Percentiles rank a stretch among this genome's conserved stretches.
phyloP scores from a whole-genome alignment of 2,888 invertebrate genomes.

The Idaea biselata region DNA sequence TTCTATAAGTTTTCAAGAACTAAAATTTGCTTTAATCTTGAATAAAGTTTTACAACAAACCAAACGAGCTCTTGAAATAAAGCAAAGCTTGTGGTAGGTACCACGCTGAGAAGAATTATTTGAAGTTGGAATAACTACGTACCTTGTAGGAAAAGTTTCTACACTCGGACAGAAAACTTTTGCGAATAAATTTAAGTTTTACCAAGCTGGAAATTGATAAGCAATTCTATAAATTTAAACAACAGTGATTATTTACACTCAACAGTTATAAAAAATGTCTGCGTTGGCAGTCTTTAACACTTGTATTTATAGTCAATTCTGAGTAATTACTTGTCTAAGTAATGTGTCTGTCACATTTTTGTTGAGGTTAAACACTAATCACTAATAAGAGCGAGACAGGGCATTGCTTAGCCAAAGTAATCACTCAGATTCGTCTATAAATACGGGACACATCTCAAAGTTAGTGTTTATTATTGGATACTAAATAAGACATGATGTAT shows the following conservation, averaged over 20 bases:
- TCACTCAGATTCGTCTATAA: too few relatives aligned
- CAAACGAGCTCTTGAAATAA: slow-evolving; percentile 50
- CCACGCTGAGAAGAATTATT: slow-evolving; percentile 45
- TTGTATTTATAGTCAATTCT: too few relatives aligned
- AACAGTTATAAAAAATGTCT: too few relatives aligned
- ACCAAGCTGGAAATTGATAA: slow-evolving; percentile 53
- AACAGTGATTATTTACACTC: slow-evolving; percentile 29
- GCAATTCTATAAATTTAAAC: slow-evolving; percentile 40
- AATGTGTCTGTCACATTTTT: too few relatives aligned
- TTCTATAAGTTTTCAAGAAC: slow-evolving; percentile 19
- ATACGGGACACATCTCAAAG: slow-evolving; percentile 7
- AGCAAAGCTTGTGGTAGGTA: slow-evolving; percentile 42
- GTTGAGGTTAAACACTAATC: too few relatives aligned
- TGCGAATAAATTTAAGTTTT: slow-evolving; percentile 56
- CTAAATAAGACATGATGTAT: slow-evolving; percentile 5
- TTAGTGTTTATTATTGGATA: slow-evolving; percentile 14
- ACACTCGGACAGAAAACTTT: slow-evolving; percentile 49
- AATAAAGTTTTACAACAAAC: slow-evolving; percentile 40
- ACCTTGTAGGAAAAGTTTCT: slow-evolving; percentile 46
- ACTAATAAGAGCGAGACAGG: too few relatives aligned
- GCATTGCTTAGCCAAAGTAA: too few relatives aligned
- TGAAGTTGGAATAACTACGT: slow-evolving; percentile 56
- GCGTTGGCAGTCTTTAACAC: too few relatives aligned
- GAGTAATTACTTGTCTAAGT: too few relatives aligned
- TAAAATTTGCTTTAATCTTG: slow-evolving; percentile 33